Base-by-base conservation (phyloP, 2,797 vertebrate species). In the Betta splendens region DNA sequence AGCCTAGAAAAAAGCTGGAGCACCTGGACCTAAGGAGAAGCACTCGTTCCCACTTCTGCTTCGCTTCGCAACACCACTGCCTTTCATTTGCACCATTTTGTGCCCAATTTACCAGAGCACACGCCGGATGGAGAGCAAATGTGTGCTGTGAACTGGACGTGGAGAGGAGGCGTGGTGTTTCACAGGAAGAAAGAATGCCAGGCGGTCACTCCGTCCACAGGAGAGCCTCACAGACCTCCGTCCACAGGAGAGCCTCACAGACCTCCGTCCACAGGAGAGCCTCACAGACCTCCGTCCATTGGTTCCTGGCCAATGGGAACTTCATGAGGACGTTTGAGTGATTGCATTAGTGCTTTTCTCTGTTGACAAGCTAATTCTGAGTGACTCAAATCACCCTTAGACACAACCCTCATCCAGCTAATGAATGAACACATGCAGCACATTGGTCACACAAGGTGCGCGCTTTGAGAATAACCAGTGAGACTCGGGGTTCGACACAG, bases 281-380 rank as follows among this genome's bases (percentile, higher is more conserved):
- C n/a, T n/a, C n/a, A n/a, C n/a, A n/a, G n/a, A n/a, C n/a, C 44
- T 50, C n/a, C 13, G 23, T 36, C 42, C 20, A 26, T 70, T 69
- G 75, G 72, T 71, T 69, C 38, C 53, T 52, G 65, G 80, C 75
- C 79, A 80, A 35, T 18, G 8, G 61, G 71, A 77, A 69, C 79
- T 80, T 85, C 64, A 65, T 68, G 71, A 77, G 70, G 71, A 53
- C 68, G 64, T 77, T 64, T 43, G 42, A 8, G 40, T 47, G 53
- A 79, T 81, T 79, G 72, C 69, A 76, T 79, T 69, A 77, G 26
- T 60, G 67, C 23, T 63, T 61, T 76, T 65, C 65, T 68, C 52
- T n/a, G 62, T 62, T 44, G 64, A 73, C 47, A 26, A 43, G 3
- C 57, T 58, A 58, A 79, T 81, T 81, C 56, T 44, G 50, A 74